These are phyloP conservation scores for Plebejus melissa DNA, from an alignment of 2,888 invertebrate species.

Conservation along the genomic window DNA sequence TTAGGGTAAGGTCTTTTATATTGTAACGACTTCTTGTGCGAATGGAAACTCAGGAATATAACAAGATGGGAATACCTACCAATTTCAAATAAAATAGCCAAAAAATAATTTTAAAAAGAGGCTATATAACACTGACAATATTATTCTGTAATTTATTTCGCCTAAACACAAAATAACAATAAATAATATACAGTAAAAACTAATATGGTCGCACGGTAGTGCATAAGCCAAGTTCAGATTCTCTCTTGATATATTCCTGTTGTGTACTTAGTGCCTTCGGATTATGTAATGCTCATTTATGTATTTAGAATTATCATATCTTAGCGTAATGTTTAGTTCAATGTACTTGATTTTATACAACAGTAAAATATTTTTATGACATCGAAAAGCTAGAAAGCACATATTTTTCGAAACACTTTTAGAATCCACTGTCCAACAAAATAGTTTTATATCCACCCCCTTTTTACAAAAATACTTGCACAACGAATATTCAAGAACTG, in stretches of 20 bases:
- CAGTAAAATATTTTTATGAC: not conserved
- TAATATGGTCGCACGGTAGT: not conserved
- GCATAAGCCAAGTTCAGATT: not conserved
- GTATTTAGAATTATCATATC: conserved; percentile 44
- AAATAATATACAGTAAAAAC: not conserved
- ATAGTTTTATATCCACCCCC: not conserved
- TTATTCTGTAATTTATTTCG: not conserved
- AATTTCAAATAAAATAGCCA: not conserved
- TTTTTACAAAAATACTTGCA: not conserved
- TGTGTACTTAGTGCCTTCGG: conserved; percentile 38
- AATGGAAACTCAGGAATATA: conserved; percentile 19
- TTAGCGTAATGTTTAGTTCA: conserved; percentile 36
- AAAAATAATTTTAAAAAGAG: not conserved
- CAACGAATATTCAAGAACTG: not conserved
- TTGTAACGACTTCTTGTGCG: conserved; percentile 32
- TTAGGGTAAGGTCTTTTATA: conserved; percentile 43
- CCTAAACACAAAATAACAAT: not conserved
- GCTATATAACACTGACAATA: not conserved
- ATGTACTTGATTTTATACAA: conserved; percentile 30
- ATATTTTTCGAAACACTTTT: not conserved
- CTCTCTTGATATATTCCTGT: conserved; percentile 18
- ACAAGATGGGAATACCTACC: not conserved
- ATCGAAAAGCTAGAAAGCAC: not conserved
- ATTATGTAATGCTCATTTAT: conserved; percentile 44
- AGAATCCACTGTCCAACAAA: not conserved